phyloP scores from a whole-genome alignment of 2,113 vertebrate genomes.

The Xenus cinereus region DNA sequence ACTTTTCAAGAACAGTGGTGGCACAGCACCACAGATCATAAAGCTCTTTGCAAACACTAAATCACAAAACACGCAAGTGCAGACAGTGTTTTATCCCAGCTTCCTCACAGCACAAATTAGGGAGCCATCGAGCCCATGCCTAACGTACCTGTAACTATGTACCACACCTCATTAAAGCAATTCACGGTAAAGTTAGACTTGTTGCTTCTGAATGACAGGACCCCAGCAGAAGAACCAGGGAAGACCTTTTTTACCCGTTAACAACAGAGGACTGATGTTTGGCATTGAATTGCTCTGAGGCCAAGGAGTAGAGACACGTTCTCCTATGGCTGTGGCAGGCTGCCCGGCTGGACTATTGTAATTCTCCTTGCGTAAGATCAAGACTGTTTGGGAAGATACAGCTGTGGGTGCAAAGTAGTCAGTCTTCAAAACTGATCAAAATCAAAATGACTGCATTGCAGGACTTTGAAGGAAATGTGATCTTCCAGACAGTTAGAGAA shows the following conservation, averaged over 20 bases:
- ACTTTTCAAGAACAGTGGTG: not conserved
- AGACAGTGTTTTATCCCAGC: not conserved
- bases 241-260: not conserved
- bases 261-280: not conserved
- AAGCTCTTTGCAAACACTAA: not conserved
- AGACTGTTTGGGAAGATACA: not conserved
- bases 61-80: not conserved
- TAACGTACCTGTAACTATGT: not conserved
- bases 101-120: not conserved
- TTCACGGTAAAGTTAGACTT: not conserved
- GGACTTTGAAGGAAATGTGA: not conserved
- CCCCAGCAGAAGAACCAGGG: not conserved
- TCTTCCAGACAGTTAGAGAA: not conserved
- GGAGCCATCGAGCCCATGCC: not conserved
- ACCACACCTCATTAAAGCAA: not conserved
- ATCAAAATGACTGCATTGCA: not conserved
- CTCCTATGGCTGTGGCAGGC: not conserved
- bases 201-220: not conserved
- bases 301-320: not conserved
- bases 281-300: not conserved
- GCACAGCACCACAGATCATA: not conserved
- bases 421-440: not conserved
- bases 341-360: not conserved
- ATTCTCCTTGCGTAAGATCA: not conserved
- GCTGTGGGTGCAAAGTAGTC: not conserved